phyloP scores from a whole-genome alignment of 2,888 invertebrate species.

The Cenopis cana region DNA sequence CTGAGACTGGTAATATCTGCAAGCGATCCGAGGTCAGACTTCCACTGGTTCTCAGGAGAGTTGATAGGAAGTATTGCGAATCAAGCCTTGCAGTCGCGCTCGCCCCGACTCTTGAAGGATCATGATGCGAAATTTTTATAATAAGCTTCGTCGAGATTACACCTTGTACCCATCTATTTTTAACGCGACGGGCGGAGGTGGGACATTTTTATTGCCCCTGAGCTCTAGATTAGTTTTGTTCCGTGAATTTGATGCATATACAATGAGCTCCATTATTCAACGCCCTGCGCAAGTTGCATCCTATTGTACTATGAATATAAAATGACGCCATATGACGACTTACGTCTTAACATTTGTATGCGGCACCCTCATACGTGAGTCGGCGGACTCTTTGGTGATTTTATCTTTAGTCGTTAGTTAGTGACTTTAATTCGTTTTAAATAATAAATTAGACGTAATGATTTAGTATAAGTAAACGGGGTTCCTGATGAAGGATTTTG shows the following conservation, averaged over 20 bases:
- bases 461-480: neutral
- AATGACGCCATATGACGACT: slow-evolving; percentile 64
- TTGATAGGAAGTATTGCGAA: neutral
- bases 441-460: slow-evolving; percentile 21
- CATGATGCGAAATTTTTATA: slow-evolving; percentile 80
- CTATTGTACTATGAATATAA: slow-evolving; percentile 73
- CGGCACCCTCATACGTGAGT: slow-evolving; percentile 34
- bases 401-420: slow-evolving; percentile 11
- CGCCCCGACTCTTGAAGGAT: slow-evolving; percentile 70
- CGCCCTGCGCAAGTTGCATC: slow-evolving; percentile 70
- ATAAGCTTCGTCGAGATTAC: slow-evolving; percentile 82
- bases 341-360: slow-evolving; percentile 43
- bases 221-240: slow-evolving; percentile 84
- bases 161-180: slow-evolving; percentile 82
- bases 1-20: neutral
- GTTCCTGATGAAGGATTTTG: neutral
- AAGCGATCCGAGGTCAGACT: neutral
- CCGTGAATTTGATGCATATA: slow-evolving; percentile 84
- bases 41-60: neutral
- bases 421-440: slow-evolving; percentile 12
- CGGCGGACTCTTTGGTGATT: slow-evolving; percentile 9
- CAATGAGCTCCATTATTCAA: slow-evolving; percentile 82
- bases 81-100: slow-evolving; percentile 49
- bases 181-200: slow-evolving; percentile 74
- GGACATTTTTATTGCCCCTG: slow-evolving; percentile 82